Evolutionary conservation across 1,140 invertebrate species (phyloP), one percentile per base, ranked within the genome.

Genomic region (Eriosoma lanigerum): DNA sequence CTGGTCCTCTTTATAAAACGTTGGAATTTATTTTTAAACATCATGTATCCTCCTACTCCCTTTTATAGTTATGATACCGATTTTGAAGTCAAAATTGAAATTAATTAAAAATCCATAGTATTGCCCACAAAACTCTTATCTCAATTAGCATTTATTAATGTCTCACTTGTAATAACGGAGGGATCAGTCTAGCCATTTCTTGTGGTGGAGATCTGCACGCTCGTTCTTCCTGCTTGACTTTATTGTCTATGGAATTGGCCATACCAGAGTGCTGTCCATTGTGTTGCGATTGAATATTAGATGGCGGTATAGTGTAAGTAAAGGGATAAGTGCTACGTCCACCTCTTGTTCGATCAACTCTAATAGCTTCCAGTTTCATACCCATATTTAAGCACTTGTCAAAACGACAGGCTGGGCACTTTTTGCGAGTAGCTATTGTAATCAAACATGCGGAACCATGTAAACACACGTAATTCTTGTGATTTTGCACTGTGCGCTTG

Each of bases 281-380:
- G 52, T 82, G 82, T 19, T 82, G 81, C 60, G 78, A 29, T 21
- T 81, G 80, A 24, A 81, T 81, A 72, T 81, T 84, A 83, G 85
- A 87, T 72, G 92, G 90, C 64, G 93, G 93, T 81, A 96, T 85
- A 21, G 93, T 93, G 84, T 96, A 96, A 48, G 94, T 95, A 85
- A 94, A 96, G 84, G 96, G 95, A 86, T 98, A 98, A 17, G 95
- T 97, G 82, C 95, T 97, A 81, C 97, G 90, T 29, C 97, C 97
- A 76, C 96, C 97, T 81, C 96, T 88, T 0, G 96, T 97, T 82
- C 96, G 88, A 86, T 98, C 96, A 85, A 97, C 95, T 82, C 96
- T 88, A 62, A 98, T 98, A 0, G 96, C 97, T 91, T 98, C 96
- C 24, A 98, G 87, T 86, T 97, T 98, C 97, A 98, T 98, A 52